A percentile compares a stretch with the other conserved stretches of the same genome.
These are phyloP conservation scores for Protonemura montana DNA, from an alignment of 2,888 invertebrate species.

Conservation along the genomic window DNA sequence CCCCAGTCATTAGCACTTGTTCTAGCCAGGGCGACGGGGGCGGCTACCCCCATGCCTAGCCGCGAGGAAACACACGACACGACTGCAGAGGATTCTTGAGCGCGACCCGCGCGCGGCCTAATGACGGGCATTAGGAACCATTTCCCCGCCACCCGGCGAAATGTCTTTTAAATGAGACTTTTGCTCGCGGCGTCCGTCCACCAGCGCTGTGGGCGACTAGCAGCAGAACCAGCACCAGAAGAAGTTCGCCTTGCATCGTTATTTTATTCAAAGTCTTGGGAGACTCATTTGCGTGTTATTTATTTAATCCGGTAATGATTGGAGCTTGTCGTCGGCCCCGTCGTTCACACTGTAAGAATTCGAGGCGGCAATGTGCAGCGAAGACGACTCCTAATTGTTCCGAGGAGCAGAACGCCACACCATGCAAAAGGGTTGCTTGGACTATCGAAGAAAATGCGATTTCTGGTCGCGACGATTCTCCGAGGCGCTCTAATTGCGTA, in stretches of 20 bases:
- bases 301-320: slow-evolving; percentile 40
- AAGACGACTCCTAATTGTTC: neutral
- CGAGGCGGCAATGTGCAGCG: neutral
- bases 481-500: neutral
- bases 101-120: slow-evolving; percentile 35
- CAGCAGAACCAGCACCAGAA: neutral
- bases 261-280: slow-evolving; percentile 12
- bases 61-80: neutral
- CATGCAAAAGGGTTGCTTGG: too few relatives aligned
- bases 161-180: slow-evolving; percentile 45
- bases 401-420: neutral
- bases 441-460: too few relatives aligned
- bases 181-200: neutral
- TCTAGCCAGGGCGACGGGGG: neutral
- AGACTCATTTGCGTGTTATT: slow-evolving; percentile 29
- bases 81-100: slow-evolving; percentile 3
- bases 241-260: neutral
- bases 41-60: neutral
- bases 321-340: neutral
- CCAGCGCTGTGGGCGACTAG: neutral
- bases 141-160: slow-evolving; percentile 44
- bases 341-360: neutral
- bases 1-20: slow-evolving; percentile 39
- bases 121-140: slow-evolving; percentile 46
- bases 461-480: too few relatives aligned